Conservation (phyloP, 1,140 invertebrate species). For the Lethrus apterus region DNA sequence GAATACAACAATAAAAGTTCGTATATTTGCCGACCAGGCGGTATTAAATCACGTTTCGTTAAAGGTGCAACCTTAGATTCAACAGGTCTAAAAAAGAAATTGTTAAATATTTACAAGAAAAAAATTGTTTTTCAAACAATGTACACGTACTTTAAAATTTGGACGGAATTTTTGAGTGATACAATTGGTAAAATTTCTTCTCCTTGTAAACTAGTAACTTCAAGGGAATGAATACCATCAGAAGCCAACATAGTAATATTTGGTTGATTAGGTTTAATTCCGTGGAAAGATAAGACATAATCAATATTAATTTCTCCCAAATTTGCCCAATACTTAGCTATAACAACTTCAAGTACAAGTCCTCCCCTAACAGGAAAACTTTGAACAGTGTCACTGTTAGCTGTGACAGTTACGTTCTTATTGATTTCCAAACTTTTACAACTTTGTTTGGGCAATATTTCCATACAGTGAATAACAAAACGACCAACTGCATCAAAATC, state of each 20-base stretch:
- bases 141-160: conserved; percentile 61
- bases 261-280: conserved; percentile 64
- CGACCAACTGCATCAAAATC: conserved; percentile 60
- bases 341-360: conserved; percentile 73
- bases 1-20: conserved; percentile 80
- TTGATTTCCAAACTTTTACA: conserved; percentile 75
- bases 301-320: conserved; percentile 66
- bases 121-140: neutral
- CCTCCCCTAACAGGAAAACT: conserved; percentile 56
- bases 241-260: conserved; percentile 59
- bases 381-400: conserved; percentile 57
- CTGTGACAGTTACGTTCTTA: conserved; percentile 67
- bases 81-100: conserved; percentile 53
- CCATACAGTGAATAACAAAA: conserved; percentile 79
- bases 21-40: conserved; percentile 80
- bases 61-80: conserved; percentile 74
- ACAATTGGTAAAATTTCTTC: conserved; percentile 76
- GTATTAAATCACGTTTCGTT: conserved; percentile 73
- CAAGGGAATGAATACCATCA: conserved; percentile 68
- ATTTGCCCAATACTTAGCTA: conserved; percentile 94
- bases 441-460: conserved; percentile 66
- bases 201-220: conserved; percentile 61
- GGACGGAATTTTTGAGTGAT: conserved; percentile 69
- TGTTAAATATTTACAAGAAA: neutral
- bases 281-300: conserved; percentile 75